Percentiles rank a stretch among this genome's conserved stretches.
Evolutionary conservation across 2,888 invertebrate species (phyloP).

Genomic region (Pemphredon lugubris): DNA sequence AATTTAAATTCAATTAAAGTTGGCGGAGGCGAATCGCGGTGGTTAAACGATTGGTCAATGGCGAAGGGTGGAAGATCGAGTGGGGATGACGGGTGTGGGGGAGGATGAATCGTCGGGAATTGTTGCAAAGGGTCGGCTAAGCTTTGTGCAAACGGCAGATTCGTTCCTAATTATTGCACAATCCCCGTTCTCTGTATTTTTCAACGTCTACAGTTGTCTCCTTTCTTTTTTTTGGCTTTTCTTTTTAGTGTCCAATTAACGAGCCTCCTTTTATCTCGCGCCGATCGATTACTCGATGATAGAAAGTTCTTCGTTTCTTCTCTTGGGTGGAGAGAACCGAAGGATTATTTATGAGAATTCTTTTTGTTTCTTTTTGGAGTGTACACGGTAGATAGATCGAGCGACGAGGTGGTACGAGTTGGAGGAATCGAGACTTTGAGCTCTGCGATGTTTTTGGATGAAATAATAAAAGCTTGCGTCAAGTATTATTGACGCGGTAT

Average conservation of each 20-base stretch:
- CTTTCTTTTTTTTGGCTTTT: no score
- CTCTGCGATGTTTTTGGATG: no score
- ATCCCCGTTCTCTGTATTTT: background rate
- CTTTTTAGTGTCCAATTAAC: slow-evolving; percentile 30
- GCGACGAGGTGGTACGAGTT: no score
- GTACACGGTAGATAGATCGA: no score
- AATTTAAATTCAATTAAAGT: slow-evolving; percentile 78
- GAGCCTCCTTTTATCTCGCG: background rate
- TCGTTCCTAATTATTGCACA: slow-evolving; percentile 44
- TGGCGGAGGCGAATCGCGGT: slow-evolving; percentile 32
- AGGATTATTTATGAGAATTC: slow-evolving; percentile 20
- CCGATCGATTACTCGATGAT: background rate
- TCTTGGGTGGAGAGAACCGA: background rate
- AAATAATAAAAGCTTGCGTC: no score
- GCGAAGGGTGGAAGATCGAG: slow-evolving; percentile 7
- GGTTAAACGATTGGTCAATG: slow-evolving; percentile 36
- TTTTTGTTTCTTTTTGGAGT: no score
- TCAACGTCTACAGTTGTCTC: background rate
- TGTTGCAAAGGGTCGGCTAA: slow-evolving; percentile 13
- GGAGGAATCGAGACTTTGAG: no score
- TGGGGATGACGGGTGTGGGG: background rate
- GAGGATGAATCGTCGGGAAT: background rate
- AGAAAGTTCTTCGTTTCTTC: background rate
- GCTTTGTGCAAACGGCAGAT: slow-evolving; percentile 31
- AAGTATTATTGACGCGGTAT: no score